Conservation (phyloP, 2,797 vertebrate genomes). For the Todus mexicanus region DNA sequence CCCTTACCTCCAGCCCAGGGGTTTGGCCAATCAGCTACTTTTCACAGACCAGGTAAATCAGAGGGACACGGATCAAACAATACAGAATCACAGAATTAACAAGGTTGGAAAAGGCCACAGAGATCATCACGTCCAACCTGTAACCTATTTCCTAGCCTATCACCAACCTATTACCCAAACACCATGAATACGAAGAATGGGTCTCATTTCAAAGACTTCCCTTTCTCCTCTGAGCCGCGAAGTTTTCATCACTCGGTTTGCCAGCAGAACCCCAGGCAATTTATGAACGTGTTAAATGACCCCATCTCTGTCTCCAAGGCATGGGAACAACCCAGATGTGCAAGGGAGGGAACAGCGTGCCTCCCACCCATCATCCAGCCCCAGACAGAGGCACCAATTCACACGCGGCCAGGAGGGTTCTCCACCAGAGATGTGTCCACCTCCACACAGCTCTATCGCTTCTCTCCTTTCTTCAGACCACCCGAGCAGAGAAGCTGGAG, state of each 20-base stretch:
- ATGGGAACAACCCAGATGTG: neutral
- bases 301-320: neutral
- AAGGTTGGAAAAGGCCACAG: no score
- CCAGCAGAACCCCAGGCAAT: neutral
- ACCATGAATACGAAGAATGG: neutral
- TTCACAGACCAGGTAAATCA: neutral
- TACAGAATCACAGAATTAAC: no score
- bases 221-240: neutral
- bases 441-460: neutral
- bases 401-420: neutral
- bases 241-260: neutral
- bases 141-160: no score
- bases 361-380: neutral
- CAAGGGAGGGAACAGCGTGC: neutral
- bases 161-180: no score
- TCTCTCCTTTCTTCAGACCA: neutral
- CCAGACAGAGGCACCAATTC: neutral
- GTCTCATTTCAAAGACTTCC: neutral
- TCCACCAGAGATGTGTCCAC: neutral
- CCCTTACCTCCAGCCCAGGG: neutral
- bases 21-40: neutral
- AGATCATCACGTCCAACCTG: no score
- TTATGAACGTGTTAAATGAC: neutral
- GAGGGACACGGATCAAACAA: fast-evolving
- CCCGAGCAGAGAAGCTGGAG: neutral